Evolutionary conservation across 2,797 vertebrate species (phyloP), one percentile per base, ranked within the genome.

Genomic region (Xiphorhynchus erythropygius): DNA sequence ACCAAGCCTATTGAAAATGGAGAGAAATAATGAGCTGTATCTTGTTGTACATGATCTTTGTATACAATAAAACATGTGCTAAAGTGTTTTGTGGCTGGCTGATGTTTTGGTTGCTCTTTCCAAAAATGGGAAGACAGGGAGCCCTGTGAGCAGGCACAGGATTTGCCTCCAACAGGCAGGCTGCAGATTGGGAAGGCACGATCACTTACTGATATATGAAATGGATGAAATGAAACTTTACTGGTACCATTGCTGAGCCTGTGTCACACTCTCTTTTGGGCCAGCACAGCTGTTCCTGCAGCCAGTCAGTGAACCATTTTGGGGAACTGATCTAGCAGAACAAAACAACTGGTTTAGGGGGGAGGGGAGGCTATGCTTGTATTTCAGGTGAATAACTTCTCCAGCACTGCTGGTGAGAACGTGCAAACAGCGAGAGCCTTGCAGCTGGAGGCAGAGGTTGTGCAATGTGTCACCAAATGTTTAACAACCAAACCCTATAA

Each of bases 301-400:
- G 62, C 41, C 73, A 57, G 83, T 46, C 89, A 88, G 39, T 52
- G 79, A 95, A 94, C 62, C 87, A 44, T 90, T 95, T 84, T 91
- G 90, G 65, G 95, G 95, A 97, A 94, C 69, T 95, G 87, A 94
- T 56, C 57, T 81, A 75, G 87, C 35, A 62, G 69, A 88, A 75
- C 37, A 52, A 79, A 87, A 67, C 82, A 79, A 76, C 27, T 4
- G 6, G 4, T 68, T 85, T 39, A 7, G 21, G 27, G 56, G 77
- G 76, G 71, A 64, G 57, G 89, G 67, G 49, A 86, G 21, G 19
- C 53, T 46, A 46, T 35, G 28, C 65, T 52, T 89, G 16, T 47
- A 1, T 74, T 85, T 87, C 79, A 80, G 70, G 89, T 92, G 70
- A 63, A 87, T 81, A 44, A 57, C 42, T 78, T 78, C 53, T 71